phyloP scores from a whole-genome alignment of 2,797 vertebrate species.

The Helostoma temminkii region DNA sequence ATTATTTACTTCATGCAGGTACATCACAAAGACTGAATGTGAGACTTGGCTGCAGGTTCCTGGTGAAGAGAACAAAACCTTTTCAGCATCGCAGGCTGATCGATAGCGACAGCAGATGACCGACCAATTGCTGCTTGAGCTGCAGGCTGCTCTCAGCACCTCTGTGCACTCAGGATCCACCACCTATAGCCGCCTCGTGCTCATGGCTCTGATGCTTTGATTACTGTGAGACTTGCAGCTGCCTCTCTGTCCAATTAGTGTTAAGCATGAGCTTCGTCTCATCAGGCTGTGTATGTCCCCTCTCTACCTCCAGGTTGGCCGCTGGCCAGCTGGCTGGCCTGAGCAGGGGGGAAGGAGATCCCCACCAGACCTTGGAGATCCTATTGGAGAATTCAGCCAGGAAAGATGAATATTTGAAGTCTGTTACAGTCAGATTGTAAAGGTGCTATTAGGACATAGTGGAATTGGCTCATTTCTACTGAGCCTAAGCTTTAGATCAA shows the following conservation, averaged over 20 bases:
- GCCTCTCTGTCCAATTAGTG: slow-evolving; percentile 67
- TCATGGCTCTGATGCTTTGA: slow-evolving; percentile 49
- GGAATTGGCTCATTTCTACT: no score
- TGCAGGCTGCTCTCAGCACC: slow-evolving; percentile 18
- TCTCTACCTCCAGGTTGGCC: not conserved
- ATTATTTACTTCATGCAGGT: not conserved
- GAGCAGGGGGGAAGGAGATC: not conserved
- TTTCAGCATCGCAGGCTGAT: not conserved
- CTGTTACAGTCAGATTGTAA: not conserved
- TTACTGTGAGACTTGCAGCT: slow-evolving; percentile 45
- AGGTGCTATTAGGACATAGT: not conserved
- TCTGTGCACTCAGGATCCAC: slow-evolving; percentile 4
- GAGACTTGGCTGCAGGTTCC: slow-evolving; percentile 12
- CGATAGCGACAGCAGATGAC: slow-evolving; percentile 7
- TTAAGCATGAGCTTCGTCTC: slow-evolving; percentile 64
- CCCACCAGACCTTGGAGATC: slow-evolving; percentile 3
- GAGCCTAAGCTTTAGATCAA: slow-evolving; percentile 1
- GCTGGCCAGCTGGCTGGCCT: not conserved
- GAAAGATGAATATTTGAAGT: slow-evolving; percentile 23
- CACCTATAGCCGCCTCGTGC: slow-evolving; percentile 36
- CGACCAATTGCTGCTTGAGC: slow-evolving; percentile 23
- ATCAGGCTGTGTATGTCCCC: slow-evolving; percentile 12
- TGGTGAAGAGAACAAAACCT: slow-evolving; percentile 6
- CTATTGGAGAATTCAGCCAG: not conserved
- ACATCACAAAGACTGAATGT: not conserved